Percentiles rank a stretch among this genome's conserved stretches.
phyloP scores from a whole-genome alignment of 2,797 vertebrate species.

The Poecilia velifera region DNA sequence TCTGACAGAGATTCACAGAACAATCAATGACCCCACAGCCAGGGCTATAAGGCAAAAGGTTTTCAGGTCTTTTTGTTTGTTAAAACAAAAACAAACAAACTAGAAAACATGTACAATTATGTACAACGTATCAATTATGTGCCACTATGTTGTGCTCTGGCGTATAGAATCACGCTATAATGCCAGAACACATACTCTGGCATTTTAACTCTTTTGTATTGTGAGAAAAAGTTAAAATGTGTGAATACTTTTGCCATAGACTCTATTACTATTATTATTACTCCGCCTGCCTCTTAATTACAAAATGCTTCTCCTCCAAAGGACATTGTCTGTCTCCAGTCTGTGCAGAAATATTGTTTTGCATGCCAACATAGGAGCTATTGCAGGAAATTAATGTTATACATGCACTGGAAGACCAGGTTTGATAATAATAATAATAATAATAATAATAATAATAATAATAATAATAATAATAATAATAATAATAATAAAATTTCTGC shows the following conservation, averaged over 20 bases:
- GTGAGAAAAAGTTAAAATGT: conserved; percentile 2
- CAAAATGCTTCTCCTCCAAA: background rate
- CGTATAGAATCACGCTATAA: background rate
- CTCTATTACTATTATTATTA: conserved; percentile 5
- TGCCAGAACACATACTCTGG: no score
- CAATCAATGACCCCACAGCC: background rate
- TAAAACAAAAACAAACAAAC: background rate
- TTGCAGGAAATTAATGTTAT: background rate
- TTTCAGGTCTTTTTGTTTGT: background rate
- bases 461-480: background rate
- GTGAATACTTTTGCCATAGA: background rate
- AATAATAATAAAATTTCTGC: background rate
- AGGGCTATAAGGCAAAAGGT: background rate
- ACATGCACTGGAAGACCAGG: background rate
- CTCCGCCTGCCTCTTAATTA: conserved; percentile 22
- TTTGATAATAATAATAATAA: background rate
- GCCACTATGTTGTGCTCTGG: background rate
- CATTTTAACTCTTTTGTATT: background rate
- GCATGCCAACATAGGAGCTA: background rate
- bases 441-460: no score
- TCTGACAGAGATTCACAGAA: background rate
- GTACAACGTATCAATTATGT: background rate
- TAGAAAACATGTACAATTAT: background rate
- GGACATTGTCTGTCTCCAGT: background rate
- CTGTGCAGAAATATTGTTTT: background rate